Evolutionary conservation across 1,140 invertebrate species (phyloP), one percentile per base, ranked within the genome.

Genomic region (Melanaphis sacchari): DNA sequence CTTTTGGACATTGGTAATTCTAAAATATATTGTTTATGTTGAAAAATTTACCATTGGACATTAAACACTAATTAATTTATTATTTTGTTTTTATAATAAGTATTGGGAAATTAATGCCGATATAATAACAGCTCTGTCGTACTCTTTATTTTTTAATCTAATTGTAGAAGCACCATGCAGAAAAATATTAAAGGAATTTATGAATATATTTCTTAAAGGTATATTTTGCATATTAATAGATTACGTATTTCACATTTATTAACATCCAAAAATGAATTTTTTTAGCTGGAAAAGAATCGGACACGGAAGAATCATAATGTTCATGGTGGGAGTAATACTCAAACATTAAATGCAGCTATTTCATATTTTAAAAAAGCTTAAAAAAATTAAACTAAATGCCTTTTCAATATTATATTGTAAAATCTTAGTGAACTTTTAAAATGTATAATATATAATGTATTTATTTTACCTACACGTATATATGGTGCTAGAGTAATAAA

Each of bases 41-140:
- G 11, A 15, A 66, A 15, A n/a, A n/a, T 66, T 66, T n/a, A 66
- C 18, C 3, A n/a, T 4, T 18, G 1, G n/a, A 36, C 8, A 22
- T 24, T 49, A 36, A 88, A 49, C 18, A 87, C 18, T 6, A 46
- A 87, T n/a, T 87, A 7, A 46, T 41, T 89, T 26, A 66, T 66
- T 3, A 66, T 89, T 46, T 54, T 31, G 1, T 59, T 15, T 59
- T 36, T 59, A 2, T 90, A 9, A 54, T 38, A 54, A 90, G 89
- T 66, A 41, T 90, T 90, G 89, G 89, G 59, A 90, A 66, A 59
- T 66, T 40, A 66, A 59, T 18, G 89, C 52, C 38, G 89, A 90
- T 41, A 6, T 90, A 40, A 41, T 36, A 41, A 90, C 89, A 59
- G 38, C 89, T 21, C 11, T 90, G 3, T 31, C 15, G 1, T 90